These are phyloP conservation scores for Rosalia funebris DNA, from an alignment of 2,888 invertebrate species.

Conservation along the genomic window DNA sequence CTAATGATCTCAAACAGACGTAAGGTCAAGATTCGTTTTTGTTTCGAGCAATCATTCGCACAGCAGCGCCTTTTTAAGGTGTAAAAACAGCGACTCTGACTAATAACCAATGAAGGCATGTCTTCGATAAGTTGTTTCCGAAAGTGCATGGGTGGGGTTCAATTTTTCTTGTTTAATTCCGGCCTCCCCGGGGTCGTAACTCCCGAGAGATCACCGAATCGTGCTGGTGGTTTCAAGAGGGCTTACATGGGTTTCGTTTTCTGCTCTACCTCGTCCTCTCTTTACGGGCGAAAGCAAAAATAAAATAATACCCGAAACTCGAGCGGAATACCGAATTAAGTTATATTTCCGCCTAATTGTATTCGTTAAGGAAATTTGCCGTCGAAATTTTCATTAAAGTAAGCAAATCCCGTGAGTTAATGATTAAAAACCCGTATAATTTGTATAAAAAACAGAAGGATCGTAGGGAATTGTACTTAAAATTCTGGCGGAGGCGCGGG, in stretches of 20 bases:
- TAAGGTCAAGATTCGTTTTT: neutral
- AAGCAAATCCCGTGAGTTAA: no score
- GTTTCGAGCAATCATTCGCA: neutral
- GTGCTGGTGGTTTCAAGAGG: neutral
- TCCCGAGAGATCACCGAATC: neutral
- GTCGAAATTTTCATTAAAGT: neutral
- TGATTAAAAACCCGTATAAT: no score
- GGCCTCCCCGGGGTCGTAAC: neutral
- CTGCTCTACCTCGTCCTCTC: neutral
- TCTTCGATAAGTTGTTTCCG: neutral
- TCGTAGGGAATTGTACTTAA: no score
- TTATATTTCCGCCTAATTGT: neutral
- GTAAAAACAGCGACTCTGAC: no score
- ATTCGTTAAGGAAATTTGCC: neutral
- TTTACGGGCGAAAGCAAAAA: neutral
- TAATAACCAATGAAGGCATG: no score
- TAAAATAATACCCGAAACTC: neutral
- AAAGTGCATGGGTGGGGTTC: neutral
- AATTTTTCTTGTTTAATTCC: neutral
- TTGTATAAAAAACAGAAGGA: no score
- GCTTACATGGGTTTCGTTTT: neutral
- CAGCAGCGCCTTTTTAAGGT: no score
- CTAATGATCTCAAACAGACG: conserved; percentile 3
- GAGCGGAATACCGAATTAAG: neutral
- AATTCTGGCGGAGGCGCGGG: neutral